Evolutionary conservation across 2,113 vertebrate species (phyloP).

Genomic region (Anguilla japonica): DNA sequence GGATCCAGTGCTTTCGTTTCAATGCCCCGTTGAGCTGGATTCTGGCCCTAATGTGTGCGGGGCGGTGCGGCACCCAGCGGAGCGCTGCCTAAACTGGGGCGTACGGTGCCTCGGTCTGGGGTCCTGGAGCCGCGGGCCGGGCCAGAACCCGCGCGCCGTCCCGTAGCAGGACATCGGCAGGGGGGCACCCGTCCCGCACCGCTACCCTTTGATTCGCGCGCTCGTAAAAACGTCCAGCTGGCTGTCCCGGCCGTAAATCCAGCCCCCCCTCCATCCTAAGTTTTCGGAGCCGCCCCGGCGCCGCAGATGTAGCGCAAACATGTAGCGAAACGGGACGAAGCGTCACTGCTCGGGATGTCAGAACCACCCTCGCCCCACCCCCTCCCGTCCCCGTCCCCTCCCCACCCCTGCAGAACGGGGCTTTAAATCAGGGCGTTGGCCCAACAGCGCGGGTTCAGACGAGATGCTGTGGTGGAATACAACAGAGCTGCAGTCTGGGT

Average conservation of each 20-base stretch:
- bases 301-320: constrained; percentile 7
- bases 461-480: background rate
- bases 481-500: background rate
- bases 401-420: background rate
- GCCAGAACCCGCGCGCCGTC: background rate
- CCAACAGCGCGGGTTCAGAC: background rate
- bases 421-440: constrained; percentile 1
- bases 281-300: background rate
- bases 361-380: background rate
- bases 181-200: background rate
- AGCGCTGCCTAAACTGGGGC: background rate
- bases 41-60: background rate
- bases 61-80: background rate
- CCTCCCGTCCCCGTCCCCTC: background rate
- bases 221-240: constrained; percentile 7
- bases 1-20: background rate
- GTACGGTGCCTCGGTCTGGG: background rate
- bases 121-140: background rate
- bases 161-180: background rate
- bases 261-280: background rate
- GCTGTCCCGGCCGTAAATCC: constrained; percentile 17
- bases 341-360: constrained; percentile 1
- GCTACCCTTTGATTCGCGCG: background rate
- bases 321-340: background rate
- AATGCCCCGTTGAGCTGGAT: background rate